phyloP scores from a whole-genome alignment of 1,140 invertebrate species.

The Melipona quadrifasciata region DNA sequence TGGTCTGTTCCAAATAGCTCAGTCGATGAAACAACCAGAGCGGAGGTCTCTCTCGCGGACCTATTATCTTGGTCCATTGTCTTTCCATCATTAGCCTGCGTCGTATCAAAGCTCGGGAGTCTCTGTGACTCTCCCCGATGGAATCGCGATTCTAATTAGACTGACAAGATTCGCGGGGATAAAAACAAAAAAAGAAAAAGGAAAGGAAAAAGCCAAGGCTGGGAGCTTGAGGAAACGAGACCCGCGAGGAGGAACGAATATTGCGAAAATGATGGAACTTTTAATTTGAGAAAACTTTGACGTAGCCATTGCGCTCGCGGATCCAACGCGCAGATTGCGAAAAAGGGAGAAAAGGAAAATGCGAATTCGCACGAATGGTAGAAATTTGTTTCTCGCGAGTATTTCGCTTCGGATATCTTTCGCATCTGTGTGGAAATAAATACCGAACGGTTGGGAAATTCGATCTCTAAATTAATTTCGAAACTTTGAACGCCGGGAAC shows the following conservation, averaged over 20 bases:
- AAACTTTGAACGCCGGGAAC: no score
- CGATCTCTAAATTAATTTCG: no score
- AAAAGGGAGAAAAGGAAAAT: no score
- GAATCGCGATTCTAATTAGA: not conserved
- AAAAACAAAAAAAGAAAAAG: not conserved
- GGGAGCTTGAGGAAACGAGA: not conserved
- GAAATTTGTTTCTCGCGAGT: no score
- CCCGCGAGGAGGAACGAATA: not conserved
- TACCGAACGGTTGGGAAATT: no score
- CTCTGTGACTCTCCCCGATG: not conserved
- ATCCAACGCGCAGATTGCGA: not conserved
- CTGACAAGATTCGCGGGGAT: not conserved
- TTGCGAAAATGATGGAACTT: not conserved
- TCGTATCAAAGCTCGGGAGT: not conserved
- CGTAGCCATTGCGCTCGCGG: not conserved
- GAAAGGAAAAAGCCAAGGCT: no score
- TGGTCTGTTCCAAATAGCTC: not conserved
- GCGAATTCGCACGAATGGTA: no score
- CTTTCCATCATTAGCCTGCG: not conserved
- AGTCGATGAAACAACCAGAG: not conserved
- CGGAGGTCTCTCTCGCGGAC: not conserved
- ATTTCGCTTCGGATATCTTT: no score
- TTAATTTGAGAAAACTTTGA: not conserved
- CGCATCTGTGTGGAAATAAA: no score
- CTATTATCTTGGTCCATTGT: not conserved